Evolutionary conservation across 2,888 invertebrate species (phyloP).

Genomic region (Galerucella nymphaeae): DNA sequence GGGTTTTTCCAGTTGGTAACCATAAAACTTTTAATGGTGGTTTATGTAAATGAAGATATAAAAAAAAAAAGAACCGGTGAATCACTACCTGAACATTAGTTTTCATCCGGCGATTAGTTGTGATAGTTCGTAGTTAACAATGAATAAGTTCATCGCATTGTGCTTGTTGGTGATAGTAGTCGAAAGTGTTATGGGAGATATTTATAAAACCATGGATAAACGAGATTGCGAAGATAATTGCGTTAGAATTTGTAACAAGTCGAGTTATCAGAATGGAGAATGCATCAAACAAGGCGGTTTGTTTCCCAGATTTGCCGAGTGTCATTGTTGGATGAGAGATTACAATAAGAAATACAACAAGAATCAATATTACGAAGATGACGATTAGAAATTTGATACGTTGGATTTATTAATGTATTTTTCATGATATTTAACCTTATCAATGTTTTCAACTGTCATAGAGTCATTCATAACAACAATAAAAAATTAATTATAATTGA

Average conservation of each 20-base stretch:
- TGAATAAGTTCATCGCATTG: slow-evolving; percentile 35
- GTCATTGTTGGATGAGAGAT: slow-evolving; percentile 36
- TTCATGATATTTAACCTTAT: too few relatives aligned
- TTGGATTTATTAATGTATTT: too few relatives aligned
- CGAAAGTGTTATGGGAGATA: slow-evolving; percentile 16
- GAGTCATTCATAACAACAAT: too few relatives aligned
- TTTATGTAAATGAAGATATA: slow-evolving; percentile 13
- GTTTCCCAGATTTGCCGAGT: slow-evolving; percentile 39
- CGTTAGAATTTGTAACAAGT: slow-evolving; percentile 11
- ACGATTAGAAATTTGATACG: background rate
- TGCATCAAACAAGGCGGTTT: slow-evolving; percentile 40
- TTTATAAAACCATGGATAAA: slow-evolving; percentile 31
- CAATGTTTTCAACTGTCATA: too few relatives aligned
- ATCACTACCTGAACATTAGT: slow-evolving; percentile 21
- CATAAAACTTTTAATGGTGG: slow-evolving; percentile 14
- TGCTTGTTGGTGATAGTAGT: slow-evolving; percentile 25
- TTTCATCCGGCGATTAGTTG: background rate
- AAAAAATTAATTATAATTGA: too few relatives aligned
- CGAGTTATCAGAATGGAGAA: slow-evolving; percentile 22
- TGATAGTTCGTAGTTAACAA: slow-evolving; percentile 6
- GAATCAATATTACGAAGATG: slow-evolving; percentile 12
- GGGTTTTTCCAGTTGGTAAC: slow-evolving; percentile 31
- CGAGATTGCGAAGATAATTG: slow-evolving; percentile 34
- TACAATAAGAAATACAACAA: slow-evolving; percentile 14
- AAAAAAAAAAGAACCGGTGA: slow-evolving; percentile 21